A percentile compares a stretch with the other conserved stretches of the same genome.
Conservation (phyloP, 1,140 invertebrate species). For the Drosophila hydei region DNA sequence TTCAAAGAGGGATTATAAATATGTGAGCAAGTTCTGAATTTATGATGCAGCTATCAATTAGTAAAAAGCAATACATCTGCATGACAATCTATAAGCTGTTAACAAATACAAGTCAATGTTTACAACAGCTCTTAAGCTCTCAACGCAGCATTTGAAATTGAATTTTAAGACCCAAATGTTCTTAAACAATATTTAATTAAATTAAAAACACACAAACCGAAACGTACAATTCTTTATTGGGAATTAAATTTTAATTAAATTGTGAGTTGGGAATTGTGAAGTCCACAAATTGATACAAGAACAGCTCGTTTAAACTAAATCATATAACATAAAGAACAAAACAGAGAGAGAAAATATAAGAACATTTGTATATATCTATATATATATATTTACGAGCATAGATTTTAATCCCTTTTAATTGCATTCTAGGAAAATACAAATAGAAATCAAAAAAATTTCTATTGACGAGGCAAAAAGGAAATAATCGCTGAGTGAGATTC, state of each 20-base stretch:
- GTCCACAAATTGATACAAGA: conserved; percentile 40
- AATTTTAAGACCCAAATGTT: not conserved
- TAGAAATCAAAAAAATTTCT: conserved; percentile 13
- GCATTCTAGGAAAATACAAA: conserved; percentile 33
- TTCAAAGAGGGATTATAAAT: too few species aligned
- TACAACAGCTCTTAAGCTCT: not conserved
- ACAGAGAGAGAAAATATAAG: not conserved
- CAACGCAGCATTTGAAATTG: not conserved
- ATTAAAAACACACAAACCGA: conserved; percentile 8
- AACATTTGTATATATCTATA: conserved; percentile 6
- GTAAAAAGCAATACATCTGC: too few species aligned
- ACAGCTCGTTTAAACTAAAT: not conserved
- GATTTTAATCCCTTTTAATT: conserved; percentile 68
- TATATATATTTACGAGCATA: conserved; percentile 25
- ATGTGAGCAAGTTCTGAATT: too few species aligned
- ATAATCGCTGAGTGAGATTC: conserved; percentile 42
- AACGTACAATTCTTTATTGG: not conserved
- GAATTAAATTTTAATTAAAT: conserved; percentile 63
- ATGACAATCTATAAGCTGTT: too few species aligned
- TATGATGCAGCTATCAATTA: too few species aligned
- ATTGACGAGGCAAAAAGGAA: conserved; percentile 10
- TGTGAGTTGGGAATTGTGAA: conserved; percentile 25
- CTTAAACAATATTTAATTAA: conserved; percentile 23
- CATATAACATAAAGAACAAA: conserved; percentile 38
- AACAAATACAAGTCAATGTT: not conserved